Base-by-base conservation (phyloP, 2,888 invertebrate genomes). In the Hirtodrosophila alboralis region DNA sequence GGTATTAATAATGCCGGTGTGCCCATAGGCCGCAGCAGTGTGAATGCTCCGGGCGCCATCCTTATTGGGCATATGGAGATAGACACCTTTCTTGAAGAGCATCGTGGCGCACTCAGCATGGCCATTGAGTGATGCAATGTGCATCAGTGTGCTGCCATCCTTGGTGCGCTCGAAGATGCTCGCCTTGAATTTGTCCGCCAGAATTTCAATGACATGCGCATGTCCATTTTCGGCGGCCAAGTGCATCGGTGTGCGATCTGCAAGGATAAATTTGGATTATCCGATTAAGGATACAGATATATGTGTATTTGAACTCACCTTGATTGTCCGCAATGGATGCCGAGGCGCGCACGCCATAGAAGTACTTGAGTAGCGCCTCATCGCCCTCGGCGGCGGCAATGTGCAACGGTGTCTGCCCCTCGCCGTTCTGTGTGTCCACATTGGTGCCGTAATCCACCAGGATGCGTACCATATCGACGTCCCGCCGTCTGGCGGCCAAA, bases 51-150 rank as follows among this genome's bases (percentile, higher is more conserved):
- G 93, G 0, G 99, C 99, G 18, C 99, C 99, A 80, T 89, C 87
- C 79, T 99, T 99, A 91, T 99, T 99, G 63, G 99, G 99, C 99
- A 99, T 99, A 89, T 98, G 98, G 14, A 99, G 93, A 75, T 99
- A 99, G 28, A 99, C 99, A 8, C 99, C 99, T 90, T 98, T 98
- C 91, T 98, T 98, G 91, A 99, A 96, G 63, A 99, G 95, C 94
- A 98, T 98, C 92, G 98, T 96, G 37, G 99, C 99, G 84, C 99
- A 99, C 87, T 98, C 98, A 0, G 99, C 97, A 90, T 99, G 98
- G 0, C 99, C 99, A 89, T 97, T 97, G 63, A 97, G 92, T 0
- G 99, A 98, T 0, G 99, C 99, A 65, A 99, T 98, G 90, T 99
- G 99, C 96, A 99, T 98, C 65, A 99, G 92, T 0, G 99, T 99